A percentile compares a stretch with the other conserved stretches of the same genome.
phyloP scores from a whole-genome alignment of 2,888 invertebrate species.

The Campopleginae sp. region DNA sequence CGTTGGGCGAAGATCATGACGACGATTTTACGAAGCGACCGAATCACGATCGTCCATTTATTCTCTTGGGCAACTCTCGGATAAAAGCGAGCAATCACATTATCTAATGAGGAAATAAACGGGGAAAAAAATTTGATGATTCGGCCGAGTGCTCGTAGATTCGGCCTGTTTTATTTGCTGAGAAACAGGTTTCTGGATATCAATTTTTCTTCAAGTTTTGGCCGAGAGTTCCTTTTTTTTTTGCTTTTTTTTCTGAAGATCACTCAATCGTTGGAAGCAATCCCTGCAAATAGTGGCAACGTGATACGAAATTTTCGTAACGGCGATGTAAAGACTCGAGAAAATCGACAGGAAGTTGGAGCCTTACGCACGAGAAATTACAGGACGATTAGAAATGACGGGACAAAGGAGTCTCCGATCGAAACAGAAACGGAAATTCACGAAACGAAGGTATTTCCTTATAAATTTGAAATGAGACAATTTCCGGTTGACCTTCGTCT shows the following conservation, averaged over 20 bases:
- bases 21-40: constrained; percentile 1
- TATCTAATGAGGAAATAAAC: not conserved
- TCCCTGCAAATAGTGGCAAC: not conserved
- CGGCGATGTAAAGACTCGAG: not conserved
- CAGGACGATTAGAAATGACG: not conserved
- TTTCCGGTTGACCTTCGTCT: constrained; percentile 42
- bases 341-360: not conserved
- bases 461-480: constrained; percentile 33
- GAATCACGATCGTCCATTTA: not conserved
- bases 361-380: not conserved
- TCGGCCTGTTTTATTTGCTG: constrained; percentile 23
- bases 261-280: not conserved
- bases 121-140: not conserved
- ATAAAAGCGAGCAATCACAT: constrained; percentile 2
- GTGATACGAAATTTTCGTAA: not conserved
- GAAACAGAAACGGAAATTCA: not conserved
- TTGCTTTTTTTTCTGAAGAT: not conserved
- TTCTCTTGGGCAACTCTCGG: constrained; percentile 19
- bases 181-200: not conserved
- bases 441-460: constrained; percentile 21
- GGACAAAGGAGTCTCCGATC: not conserved
- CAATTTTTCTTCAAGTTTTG: not conserved
- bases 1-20: not conserved
- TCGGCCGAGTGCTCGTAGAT: constrained; percentile 62
- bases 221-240: not conserved